phyloP scores from a whole-genome alignment of 2,113 vertebrate genomes.

The Epinephelus lanceolatus region DNA sequence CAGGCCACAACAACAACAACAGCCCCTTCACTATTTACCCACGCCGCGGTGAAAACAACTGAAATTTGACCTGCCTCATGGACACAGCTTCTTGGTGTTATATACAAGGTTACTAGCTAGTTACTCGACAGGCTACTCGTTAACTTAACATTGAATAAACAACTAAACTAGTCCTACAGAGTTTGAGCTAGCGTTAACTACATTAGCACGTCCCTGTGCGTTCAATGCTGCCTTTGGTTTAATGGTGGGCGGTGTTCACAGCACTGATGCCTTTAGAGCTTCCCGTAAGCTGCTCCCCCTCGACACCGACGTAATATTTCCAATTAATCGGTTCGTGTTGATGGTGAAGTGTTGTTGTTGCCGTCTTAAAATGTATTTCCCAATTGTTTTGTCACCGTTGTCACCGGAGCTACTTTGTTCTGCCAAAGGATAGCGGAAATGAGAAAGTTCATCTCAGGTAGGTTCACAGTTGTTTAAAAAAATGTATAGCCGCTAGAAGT shows the following conservation, averaged over 20 bases:
- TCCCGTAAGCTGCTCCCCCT: constrained; percentile 6
- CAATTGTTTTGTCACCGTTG: neutral
- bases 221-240: constrained; percentile 8
- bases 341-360: neutral
- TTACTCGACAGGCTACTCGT: neutral
- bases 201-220: constrained; percentile 25
- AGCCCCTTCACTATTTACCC: constrained; percentile 13
- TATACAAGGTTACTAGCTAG: no score
- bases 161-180: neutral
- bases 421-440: neutral
- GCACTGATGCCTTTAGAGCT: constrained; percentile 4
- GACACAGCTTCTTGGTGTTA: neutral
- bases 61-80: neutral
- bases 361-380: neutral
- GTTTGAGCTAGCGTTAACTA: constrained; percentile 16
- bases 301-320: neutral
- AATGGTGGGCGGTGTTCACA: constrained; percentile 59
- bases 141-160: neutral
- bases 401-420: neutral
- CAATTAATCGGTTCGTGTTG: neutral
- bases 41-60: constrained; percentile 4
- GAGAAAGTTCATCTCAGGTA: fast-evolving
- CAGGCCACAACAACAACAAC: constrained; percentile 63
- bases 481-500: no score
- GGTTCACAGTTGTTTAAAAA: neutral